Evolutionary conservation across 2,888 invertebrate genomes (phyloP).

Genomic region (Leptinotarsa rubiginosa): DNA sequence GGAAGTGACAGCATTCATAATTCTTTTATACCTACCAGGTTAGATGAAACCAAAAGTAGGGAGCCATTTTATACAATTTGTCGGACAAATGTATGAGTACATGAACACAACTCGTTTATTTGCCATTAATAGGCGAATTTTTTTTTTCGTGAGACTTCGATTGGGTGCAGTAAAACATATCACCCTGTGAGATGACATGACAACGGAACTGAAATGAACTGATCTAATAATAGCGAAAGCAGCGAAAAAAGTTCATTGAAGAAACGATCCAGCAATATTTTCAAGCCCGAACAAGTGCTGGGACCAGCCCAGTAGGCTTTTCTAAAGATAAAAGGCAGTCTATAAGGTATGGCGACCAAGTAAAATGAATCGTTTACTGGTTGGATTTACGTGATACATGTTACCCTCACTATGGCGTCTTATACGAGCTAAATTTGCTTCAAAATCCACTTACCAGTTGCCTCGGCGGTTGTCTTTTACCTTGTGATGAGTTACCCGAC

Average conservation of each 20-base stretch:
- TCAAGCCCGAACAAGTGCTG: slow-evolving; percentile 29
- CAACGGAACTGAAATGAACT: slow-evolving; percentile 34
- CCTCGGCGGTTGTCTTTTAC: slow-evolving; percentile 72
- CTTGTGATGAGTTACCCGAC: slow-evolving; percentile 67
- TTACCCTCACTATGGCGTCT: slow-evolving; percentile 75
- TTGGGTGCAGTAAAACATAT: slow-evolving; percentile 27
- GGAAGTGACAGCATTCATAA: not conserved
- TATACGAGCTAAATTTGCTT: slow-evolving; percentile 12
- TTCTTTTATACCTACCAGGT: not conserved
- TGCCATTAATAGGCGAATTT: not conserved
- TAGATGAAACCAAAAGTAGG: not conserved
- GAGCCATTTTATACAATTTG: slow-evolving; percentile 4
- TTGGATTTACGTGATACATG: slow-evolving; percentile 72
- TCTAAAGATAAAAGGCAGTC: slow-evolving; percentile 46
- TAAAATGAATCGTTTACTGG: slow-evolving; percentile 47
- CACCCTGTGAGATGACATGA: slow-evolving; percentile 42
- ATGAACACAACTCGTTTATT: not conserved
- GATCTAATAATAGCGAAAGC: slow-evolving; percentile 29
- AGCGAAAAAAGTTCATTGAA: slow-evolving; percentile 29
- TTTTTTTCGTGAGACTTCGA: not conserved
- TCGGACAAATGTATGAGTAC: not conserved
- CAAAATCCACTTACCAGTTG: slow-evolving; percentile 71
- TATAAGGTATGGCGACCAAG: slow-evolving; percentile 58
- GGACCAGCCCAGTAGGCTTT: slow-evolving; percentile 37
- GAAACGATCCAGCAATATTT: slow-evolving; percentile 30